Percentiles rank a stretch among this genome's conserved stretches.
These are phyloP conservation scores for Albula glossodonta DNA, from an alignment of 2,113 vertebrate genomes.

Conservation along the genomic window DNA sequence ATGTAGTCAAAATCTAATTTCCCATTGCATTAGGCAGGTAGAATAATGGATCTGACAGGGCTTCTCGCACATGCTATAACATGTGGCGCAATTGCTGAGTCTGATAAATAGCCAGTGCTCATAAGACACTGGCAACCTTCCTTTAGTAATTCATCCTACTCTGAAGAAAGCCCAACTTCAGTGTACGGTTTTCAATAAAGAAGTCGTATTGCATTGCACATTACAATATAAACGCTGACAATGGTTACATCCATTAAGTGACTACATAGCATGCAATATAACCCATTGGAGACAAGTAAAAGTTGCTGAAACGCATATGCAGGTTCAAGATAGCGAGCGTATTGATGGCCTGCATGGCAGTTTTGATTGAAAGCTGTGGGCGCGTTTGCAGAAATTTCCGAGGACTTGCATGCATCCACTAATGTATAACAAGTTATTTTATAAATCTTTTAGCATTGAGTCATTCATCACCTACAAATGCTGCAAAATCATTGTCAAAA, in stretches of 20 bases:
- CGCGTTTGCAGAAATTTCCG: no score
- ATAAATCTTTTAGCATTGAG: background rate
- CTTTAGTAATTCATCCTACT: background rate
- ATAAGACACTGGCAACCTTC: background rate
- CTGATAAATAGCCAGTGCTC: background rate
- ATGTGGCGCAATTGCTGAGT: background rate
- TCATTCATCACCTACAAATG: background rate
- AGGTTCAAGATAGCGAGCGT: background rate
- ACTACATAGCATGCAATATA: background rate
- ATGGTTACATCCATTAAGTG: background rate
- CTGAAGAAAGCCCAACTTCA: background rate
- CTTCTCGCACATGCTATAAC: background rate
- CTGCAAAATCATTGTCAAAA: background rate
- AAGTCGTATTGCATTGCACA: background rate
- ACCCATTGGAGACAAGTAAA: background rate
- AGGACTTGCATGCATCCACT: no score
- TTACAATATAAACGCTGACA: background rate
- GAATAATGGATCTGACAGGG: background rate
- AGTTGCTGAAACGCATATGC: background rate
- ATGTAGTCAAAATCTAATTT: slow-evolving; percentile 4
- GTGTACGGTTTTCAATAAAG: background rate
- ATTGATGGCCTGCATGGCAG: no score
- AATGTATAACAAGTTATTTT: background rate
- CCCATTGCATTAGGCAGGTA: background rate
- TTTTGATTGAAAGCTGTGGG: background rate